These are phyloP conservation scores for Dynastes hyllus DNA, from an alignment of 2,888 invertebrate species.

Conservation along the genomic window DNA sequence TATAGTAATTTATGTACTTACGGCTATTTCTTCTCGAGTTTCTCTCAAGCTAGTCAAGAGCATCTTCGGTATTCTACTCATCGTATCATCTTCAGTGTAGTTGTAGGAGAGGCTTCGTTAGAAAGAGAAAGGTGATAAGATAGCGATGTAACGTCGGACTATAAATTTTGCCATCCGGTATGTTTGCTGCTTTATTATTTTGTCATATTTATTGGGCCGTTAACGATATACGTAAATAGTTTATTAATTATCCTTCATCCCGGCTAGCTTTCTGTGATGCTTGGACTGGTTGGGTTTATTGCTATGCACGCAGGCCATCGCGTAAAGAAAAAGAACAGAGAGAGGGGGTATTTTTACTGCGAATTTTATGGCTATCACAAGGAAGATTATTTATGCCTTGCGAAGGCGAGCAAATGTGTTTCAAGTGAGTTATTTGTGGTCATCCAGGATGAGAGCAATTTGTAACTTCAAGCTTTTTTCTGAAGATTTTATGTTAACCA, in stretches of 20 bases:
- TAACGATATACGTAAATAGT: constrained; percentile 40
- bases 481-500: no score
- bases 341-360: neutral
- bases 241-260: constrained; percentile 32
- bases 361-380: no score
- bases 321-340: no score
- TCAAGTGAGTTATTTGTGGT: no score
- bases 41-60: neutral
- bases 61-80: no score
- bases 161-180: constrained; percentile 31
- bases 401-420: no score
- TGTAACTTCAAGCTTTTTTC: no score
- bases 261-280: neutral
- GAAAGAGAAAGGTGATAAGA: neutral
- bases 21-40: neutral
- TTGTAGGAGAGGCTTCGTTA: neutral
- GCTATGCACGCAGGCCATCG: neutral
- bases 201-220: constrained; percentile 41
- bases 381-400: no score
- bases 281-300: constrained; percentile 4
- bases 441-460: no score
- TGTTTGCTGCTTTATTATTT: constrained; percentile 41
- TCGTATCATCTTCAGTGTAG: neutral
- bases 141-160: neutral
- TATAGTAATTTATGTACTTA: constrained; percentile 11